phyloP scores from a whole-genome alignment of 1,140 invertebrate species.

The Brachionus calyciflorus region DNA sequence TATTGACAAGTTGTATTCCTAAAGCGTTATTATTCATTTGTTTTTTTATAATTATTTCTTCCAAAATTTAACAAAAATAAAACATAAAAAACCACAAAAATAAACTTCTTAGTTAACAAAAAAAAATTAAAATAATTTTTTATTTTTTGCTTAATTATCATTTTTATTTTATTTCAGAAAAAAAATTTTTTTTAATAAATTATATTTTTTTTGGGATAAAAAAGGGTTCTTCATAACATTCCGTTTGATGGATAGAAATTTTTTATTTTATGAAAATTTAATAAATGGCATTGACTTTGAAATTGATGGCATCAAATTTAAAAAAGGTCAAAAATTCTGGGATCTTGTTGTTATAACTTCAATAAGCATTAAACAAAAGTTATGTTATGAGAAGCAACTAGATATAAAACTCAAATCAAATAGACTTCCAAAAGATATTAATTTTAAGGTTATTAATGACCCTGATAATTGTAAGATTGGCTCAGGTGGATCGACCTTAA shows the following conservation, averaged over 20 bases:
- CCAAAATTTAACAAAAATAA: too few relatives aligned
- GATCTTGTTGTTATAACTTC: constrained; percentile 61
- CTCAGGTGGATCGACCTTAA: constrained; percentile 60
- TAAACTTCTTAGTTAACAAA: too few relatives aligned
- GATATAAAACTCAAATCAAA: constrained; percentile 51
- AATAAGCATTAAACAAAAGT: constrained; percentile 56
- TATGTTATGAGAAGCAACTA: constrained; percentile 57
- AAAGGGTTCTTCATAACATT: too few relatives aligned
- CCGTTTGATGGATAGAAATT: constrained; percentile 26
- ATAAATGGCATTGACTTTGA: neutral
- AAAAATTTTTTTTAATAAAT: too few relatives aligned
- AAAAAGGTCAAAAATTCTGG: constrained; percentile 53
- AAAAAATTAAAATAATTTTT: too few relatives aligned
- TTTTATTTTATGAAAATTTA: constrained; percentile 7
- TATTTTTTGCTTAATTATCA: too few relatives aligned
- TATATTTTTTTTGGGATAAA: too few relatives aligned
- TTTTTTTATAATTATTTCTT: too few relatives aligned
- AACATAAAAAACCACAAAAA: neutral
- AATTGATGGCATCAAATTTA: constrained; percentile 38
- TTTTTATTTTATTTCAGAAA: too few relatives aligned
- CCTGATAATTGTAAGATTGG: constrained; percentile 13
- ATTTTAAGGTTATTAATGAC: constrained; percentile 12
- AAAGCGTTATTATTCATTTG: neutral
- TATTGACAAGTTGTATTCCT: constrained; percentile 12
- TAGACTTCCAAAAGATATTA: constrained; percentile 52